Evolutionary conservation across 2,888 invertebrate genomes (phyloP).

Genomic region (Gandaritis pyraliata): DNA sequence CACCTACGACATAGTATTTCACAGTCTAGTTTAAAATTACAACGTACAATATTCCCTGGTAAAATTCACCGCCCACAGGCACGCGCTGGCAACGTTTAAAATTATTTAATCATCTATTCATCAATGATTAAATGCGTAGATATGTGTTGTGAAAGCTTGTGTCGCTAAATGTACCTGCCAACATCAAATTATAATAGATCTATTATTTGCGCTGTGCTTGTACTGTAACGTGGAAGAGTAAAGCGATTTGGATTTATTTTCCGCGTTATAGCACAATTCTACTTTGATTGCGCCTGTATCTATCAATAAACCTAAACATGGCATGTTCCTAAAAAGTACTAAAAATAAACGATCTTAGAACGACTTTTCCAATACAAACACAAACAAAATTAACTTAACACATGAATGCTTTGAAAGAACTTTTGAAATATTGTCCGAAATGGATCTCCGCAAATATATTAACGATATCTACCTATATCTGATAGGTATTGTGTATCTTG

Average conservation of each 20-base stretch:
- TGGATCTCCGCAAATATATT: background rate
- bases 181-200: slow-evolving; percentile 16
- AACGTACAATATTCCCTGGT: slow-evolving; percentile 15
- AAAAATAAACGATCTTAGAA: background rate
- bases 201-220: slow-evolving; percentile 19
- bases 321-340: background rate
- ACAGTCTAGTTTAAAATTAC: slow-evolving; percentile 24
- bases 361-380: background rate
- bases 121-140: slow-evolving; percentile 35
- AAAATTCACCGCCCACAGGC: slow-evolving; percentile 22
- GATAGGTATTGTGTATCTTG: slow-evolving; percentile 27
- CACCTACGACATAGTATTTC: slow-evolving; percentile 15
- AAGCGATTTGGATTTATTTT: slow-evolving; percentile 4
- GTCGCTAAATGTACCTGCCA: slow-evolving; percentile 19
- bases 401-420: no score
- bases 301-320: background rate
- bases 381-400: no score
- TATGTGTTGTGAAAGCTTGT: slow-evolving; percentile 30
- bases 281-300: slow-evolving; percentile 1
- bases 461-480: no score
- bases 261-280: background rate
- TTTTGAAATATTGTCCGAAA: no score
- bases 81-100: slow-evolving; percentile 32
- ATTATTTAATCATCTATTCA: slow-evolving; percentile 38
- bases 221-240: slow-evolving; percentile 6